Evolutionary conservation across 2,113 vertebrate species (phyloP), one percentile per base, ranked within the genome.

Genomic region (Oreochromis tanganicae): DNA sequence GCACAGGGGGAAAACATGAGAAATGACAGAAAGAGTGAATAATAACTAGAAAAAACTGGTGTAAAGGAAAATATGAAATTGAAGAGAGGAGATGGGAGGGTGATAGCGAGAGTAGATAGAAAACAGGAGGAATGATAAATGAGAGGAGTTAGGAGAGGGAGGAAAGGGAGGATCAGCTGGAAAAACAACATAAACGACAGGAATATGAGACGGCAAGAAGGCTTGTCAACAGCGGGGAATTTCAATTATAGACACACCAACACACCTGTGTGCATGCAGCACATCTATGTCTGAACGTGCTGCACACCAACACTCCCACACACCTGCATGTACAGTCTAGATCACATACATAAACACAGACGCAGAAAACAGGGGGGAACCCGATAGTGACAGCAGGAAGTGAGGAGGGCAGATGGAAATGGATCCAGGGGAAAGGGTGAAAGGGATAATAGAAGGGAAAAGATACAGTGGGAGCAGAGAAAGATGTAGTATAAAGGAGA

Each of bases 121-220:
- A 85, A 83, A 84, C 46, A 80, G 55, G 21, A 81, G 57, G 34
- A 78, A 86, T 88, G 86, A 92, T 86, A 43, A 89, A 85, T 84
- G 87, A 61, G 78, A 52, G 5, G 82, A 85, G 59, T 75, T 56
- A 55, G 83, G 80, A 24, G 34, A 68, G 68, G 14, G 34, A 63
- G 79, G 73, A 85, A 55, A 38, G n/a, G 80, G 79, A 4, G 7
- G 89, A 90, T 91, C 48, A 27, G 73, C 85, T 81, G 55, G 85
- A 59, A 89, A 85, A 91, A 91, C 86, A 90, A 85, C 80, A 82
- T 68, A 59, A 68, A 88, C 2, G 48, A 83, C 38, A 7, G 48
- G 57, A 71, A 89, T 34, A 55, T 10, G 59, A 82, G 55, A 36
- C 24, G 4, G 41, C 82, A 50, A 63, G 27, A 55, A 80, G 50